phyloP scores from a whole-genome alignment of 2,113 vertebrate species.

The Larimichthys polyactis region DNA sequence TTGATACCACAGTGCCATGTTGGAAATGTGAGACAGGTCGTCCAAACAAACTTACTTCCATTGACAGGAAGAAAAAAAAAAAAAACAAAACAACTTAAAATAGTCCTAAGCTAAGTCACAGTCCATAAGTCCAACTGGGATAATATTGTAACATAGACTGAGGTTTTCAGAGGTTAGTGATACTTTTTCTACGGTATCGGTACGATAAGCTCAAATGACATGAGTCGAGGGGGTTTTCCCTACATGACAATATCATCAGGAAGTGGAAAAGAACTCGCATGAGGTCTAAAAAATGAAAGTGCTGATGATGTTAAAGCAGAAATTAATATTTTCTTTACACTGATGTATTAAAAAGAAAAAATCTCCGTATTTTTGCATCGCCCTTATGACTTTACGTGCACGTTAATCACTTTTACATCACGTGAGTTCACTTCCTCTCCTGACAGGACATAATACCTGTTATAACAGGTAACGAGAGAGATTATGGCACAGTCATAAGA shows the following conservation, averaged over 20 bases:
- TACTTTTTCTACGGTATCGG: slow-evolving; percentile 70
- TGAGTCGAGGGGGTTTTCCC: slow-evolving; percentile 65
- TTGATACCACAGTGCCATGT: slow-evolving; percentile 72
- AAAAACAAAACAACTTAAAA: slow-evolving; percentile 59
- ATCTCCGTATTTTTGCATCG: neutral
- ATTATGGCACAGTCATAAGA: slow-evolving; percentile 85
- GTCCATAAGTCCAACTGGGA: slow-evolving; percentile 68
- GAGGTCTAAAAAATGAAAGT: slow-evolving; percentile 47
- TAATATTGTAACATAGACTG: slow-evolving; percentile 72
- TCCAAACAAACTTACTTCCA: slow-evolving; percentile 54
- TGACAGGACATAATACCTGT: slow-evolving; percentile 78
- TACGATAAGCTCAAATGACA: slow-evolving; percentile 67
- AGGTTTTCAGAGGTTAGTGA: slow-evolving; percentile 76
- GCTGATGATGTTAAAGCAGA: slow-evolving; percentile 39
- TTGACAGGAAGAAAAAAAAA: slow-evolving; percentile 44
- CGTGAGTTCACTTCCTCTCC: slow-evolving; percentile 54
- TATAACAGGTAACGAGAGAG: slow-evolving; percentile 82
- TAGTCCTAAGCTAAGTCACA: slow-evolving; percentile 76
- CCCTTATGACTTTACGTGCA: slow-evolving; percentile 17
- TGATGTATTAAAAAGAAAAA: neutral
- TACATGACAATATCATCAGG: slow-evolving; percentile 59
- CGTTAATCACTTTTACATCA: slow-evolving; percentile 31
- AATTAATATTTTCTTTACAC: neutral
- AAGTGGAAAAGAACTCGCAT: slow-evolving; percentile 56
- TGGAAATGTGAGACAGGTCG: slow-evolving; percentile 71